phyloP scores from a whole-genome alignment of 2,888 invertebrate genomes.

The Drosophila formosana region DNA sequence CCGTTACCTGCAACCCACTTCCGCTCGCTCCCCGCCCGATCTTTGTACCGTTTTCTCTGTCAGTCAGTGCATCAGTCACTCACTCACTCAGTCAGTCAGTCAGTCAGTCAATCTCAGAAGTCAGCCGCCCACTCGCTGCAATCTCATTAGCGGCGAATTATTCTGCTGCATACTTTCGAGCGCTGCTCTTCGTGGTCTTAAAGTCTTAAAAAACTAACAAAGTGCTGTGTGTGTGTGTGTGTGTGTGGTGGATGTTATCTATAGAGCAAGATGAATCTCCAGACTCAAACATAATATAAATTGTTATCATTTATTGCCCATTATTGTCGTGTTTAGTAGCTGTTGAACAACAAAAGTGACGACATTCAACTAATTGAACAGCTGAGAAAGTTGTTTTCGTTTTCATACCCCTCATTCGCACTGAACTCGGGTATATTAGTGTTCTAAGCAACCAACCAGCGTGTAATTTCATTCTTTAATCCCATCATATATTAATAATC shows the following conservation, averaged over 20 bases:
- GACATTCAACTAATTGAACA: slow-evolving; percentile 17
- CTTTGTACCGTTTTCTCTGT: background rate
- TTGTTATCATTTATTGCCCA: slow-evolving; percentile 18
- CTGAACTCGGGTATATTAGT: background rate
- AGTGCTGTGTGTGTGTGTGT: background rate
- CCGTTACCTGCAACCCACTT: slow-evolving; percentile 43
- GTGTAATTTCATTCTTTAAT: too few relatives aligned
- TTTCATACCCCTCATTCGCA: background rate
- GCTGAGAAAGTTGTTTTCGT: slow-evolving; percentile 10
- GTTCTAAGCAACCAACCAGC: too few relatives aligned
- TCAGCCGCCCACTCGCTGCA: background rate
- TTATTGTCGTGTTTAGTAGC: slow-evolving; percentile 15
- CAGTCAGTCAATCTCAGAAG: slow-evolving; percentile 18
- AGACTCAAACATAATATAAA: slow-evolving; percentile 24
- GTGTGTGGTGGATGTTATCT: background rate
- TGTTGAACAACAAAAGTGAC: slow-evolving; percentile 10
- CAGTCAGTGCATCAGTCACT: slow-evolving; percentile 12
- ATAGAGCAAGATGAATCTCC: slow-evolving; percentile 1
- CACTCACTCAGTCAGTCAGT: slow-evolving; percentile 1
- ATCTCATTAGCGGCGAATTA: slow-evolving; percentile 47
- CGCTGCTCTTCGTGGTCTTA: background rate
- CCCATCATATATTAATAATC: too few relatives aligned
- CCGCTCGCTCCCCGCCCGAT: background rate
- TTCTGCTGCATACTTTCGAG: slow-evolving; percentile 53
- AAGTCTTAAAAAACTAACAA: background rate